Evolutionary conservation across 2,888 invertebrate species (phyloP).

Genomic region (Stenodema calcarata): DNA sequence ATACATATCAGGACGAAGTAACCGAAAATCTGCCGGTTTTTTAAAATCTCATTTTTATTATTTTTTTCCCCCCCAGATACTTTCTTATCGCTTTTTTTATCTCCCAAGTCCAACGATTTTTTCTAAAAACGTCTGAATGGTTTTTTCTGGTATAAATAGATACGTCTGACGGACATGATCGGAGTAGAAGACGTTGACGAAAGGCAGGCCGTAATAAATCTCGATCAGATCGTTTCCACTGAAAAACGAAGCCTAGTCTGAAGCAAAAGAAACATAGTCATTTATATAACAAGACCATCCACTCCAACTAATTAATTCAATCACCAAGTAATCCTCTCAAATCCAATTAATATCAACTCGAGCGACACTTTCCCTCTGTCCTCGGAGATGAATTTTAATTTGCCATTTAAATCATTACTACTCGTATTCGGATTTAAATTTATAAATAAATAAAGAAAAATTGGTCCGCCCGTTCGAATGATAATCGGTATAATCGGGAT

Average conservation of each 20-base stretch:
- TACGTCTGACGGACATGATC: background rate
- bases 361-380: constrained; percentile 7
- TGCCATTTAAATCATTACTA: constrained; percentile 1
- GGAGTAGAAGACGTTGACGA: constrained; percentile 8
- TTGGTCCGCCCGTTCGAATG: background rate
- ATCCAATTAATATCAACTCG: constrained; percentile 15
- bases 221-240: background rate
- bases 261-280: background rate
- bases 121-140: background rate
- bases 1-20: background rate
- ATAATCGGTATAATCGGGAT: background rate
- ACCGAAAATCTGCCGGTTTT: background rate
- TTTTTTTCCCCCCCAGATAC: background rate
- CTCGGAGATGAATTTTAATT: constrained; percentile 13
- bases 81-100: background rate
- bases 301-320: background rate
- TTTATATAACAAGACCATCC: background rate
- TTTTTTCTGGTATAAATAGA: background rate
- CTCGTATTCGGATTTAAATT: background rate
- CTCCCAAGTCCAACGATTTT: background rate
- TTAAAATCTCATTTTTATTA: background rate
- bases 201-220: constrained; percentile 13
- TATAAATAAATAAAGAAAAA: background rate
- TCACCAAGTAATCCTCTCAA: constrained; percentile 5
- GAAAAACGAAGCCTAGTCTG: background rate